phyloP scores from a whole-genome alignment of 2,888 invertebrate genomes.

The Sarcophaga subvicina region DNA sequence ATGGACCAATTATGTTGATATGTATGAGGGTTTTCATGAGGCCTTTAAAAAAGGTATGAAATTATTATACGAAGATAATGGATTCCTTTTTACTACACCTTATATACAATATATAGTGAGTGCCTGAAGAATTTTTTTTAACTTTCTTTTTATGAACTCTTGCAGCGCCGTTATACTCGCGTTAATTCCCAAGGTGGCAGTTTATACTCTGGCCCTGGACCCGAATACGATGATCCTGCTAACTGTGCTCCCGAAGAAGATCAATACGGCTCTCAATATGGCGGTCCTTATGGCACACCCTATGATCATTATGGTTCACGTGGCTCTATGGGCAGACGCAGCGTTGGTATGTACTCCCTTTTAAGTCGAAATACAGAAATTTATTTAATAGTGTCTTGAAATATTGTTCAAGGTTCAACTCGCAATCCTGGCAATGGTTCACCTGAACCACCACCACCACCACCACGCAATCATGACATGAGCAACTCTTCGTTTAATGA shows the following conservation, averaged over 20 bases:
- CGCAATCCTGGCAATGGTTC: slow-evolving; percentile 83
- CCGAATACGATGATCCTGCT: slow-evolving; percentile 96
- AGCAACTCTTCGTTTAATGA: slow-evolving; percentile 94
- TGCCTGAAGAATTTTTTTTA: not conserved
- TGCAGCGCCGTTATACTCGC: slow-evolving; percentile 87
- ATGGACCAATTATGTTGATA: no score
- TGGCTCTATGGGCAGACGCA: slow-evolving; percentile 89
- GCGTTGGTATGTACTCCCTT: slow-evolving; percentile 83
- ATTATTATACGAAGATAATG: no score
- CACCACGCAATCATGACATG: slow-evolving; percentile 91
- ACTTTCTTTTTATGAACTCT: not conserved
- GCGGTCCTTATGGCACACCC: slow-evolving; percentile 89
- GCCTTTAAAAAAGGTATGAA: no score
- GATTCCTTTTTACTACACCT: no score
- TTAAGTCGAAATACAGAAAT: no score
- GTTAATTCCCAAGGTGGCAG: slow-evolving; percentile 85
- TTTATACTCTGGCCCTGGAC: slow-evolving; percentile 86
- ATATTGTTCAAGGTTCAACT: slow-evolving; percentile 78
- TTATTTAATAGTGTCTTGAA: slow-evolving; percentile 28
- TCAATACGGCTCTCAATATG: slow-evolving; percentile 94
- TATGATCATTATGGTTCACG: slow-evolving; percentile 95
- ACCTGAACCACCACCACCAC: slow-evolving; percentile 88
- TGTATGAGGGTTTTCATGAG: no score
- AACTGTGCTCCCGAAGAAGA: slow-evolving; percentile 96
- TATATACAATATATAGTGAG: no score